Conservation (phyloP, 2,888 invertebrate species). For the Drosophila ezoana region DNA sequence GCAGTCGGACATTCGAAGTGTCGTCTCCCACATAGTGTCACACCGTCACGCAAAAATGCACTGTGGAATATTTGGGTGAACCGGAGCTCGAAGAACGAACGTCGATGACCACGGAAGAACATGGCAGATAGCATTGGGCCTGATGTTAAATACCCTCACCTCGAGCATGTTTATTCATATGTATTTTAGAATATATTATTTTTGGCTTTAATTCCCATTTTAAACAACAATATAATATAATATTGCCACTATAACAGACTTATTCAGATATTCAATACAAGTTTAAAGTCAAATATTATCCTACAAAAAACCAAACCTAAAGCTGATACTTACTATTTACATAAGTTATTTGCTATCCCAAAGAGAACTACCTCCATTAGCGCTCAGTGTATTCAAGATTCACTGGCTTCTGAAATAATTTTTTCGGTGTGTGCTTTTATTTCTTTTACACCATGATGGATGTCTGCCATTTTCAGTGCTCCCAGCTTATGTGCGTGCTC, state of each 20-base stretch:
- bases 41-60: constrained; percentile 35
- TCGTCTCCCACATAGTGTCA: constrained; percentile 2
- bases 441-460: constrained; percentile 37
- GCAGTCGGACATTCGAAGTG: constrained; percentile 4
- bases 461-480: constrained; percentile 48
- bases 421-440: background rate
- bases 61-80: constrained; percentile 59
- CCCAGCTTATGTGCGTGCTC: constrained; percentile 66
- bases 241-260: background rate
- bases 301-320: no score
- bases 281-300: no score
- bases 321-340: no score
- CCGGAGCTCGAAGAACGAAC: constrained; percentile 17
- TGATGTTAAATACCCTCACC: background rate
- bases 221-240: background rate
- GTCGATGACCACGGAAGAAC: background rate
- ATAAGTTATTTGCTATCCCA: background rate
- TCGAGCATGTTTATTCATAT: no score
- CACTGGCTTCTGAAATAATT: background rate
- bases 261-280: no score
- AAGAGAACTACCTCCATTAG: background rate
- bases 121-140: constrained; percentile 3
- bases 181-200: no score
- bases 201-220: no score
- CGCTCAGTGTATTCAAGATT: constrained; percentile 23